Percentiles rank a stretch among this genome's conserved stretches.
Evolutionary conservation across 2,113 vertebrate genomes (phyloP).

Genomic region (Ceyx melanurus): DNA sequence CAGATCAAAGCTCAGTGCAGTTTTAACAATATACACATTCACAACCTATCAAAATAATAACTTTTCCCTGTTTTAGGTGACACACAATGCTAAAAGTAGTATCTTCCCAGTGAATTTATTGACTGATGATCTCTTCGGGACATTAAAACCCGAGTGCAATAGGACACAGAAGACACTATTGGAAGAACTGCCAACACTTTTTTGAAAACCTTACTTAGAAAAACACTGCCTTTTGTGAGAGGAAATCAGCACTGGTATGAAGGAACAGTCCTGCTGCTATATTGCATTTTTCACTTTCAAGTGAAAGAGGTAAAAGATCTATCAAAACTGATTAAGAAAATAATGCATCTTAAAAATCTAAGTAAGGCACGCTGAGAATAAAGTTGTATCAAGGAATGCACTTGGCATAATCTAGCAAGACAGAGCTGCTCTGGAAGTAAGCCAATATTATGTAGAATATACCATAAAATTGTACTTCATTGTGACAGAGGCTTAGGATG

Average conservation of each 20-base stretch:
- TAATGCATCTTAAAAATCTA: not conserved
- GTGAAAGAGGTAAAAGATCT: not conserved
- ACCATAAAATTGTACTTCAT: not conserved
- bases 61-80: not conserved
- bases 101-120: not conserved
- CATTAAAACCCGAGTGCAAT: not conserved
- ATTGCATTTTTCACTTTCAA: not conserved
- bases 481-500: not conserved
- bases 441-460: not conserved
- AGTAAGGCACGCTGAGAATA: not conserved
- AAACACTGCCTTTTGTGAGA: not conserved
- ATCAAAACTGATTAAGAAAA: not conserved
- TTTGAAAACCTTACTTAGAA: not conserved
- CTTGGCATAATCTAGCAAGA: not conserved
- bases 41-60: not conserved
- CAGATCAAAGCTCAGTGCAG: not conserved
- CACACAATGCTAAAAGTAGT: not conserved
- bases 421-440: not conserved
- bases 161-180: not conserved
- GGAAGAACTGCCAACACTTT: not conserved
- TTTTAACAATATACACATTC: not conserved
- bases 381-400: not conserved
- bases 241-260: not conserved
- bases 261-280: not conserved
- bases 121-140: not conserved